Conservation (phyloP, 2,888 invertebrate species). For the Cremastinae sp. region DNA sequence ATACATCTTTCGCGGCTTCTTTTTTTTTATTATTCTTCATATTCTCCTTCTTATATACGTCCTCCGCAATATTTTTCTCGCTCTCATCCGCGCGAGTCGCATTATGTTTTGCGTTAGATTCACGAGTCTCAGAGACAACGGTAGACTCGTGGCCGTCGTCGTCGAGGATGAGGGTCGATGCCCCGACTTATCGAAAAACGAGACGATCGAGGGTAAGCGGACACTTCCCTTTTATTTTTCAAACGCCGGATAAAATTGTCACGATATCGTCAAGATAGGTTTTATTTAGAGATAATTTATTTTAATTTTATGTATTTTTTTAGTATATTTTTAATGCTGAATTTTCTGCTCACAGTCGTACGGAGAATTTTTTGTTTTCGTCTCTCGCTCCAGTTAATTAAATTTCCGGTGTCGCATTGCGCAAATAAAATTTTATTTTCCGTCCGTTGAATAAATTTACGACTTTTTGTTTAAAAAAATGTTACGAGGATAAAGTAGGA, state of each 20-base stretch:
- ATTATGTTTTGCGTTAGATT: constrained; percentile 71
- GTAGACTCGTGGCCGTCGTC: constrained; percentile 61
- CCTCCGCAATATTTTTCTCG: constrained; percentile 5
- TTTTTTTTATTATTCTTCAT: not conserved
- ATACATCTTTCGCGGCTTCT: constrained; percentile 23
- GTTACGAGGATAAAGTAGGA: constrained; percentile 16
- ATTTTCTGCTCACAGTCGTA: no score
- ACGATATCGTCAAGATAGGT: not conserved
- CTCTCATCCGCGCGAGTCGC: constrained; percentile 46
- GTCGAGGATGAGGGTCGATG: constrained; percentile 55
- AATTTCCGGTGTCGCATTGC: not conserved
- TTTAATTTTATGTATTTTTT: no score
- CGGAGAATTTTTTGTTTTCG: not conserved
- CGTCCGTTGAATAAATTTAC: constrained; percentile 24
- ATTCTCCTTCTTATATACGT: not conserved
- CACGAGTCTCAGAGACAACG: constrained; percentile 64
- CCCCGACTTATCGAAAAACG: constrained; percentile 41
- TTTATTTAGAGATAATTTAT: no score
- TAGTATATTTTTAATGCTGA: no score
- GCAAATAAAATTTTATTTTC: constrained; percentile 19
- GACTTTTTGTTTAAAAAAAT: constrained; percentile 11
- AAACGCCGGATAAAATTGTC: constrained; percentile 23
- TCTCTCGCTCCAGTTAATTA: not conserved
- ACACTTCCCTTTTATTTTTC: not conserved
- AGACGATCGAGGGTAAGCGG: constrained; percentile 65